phyloP scores from a whole-genome alignment of 2,113 vertebrate species.

The Bubo scandiacus region DNA sequence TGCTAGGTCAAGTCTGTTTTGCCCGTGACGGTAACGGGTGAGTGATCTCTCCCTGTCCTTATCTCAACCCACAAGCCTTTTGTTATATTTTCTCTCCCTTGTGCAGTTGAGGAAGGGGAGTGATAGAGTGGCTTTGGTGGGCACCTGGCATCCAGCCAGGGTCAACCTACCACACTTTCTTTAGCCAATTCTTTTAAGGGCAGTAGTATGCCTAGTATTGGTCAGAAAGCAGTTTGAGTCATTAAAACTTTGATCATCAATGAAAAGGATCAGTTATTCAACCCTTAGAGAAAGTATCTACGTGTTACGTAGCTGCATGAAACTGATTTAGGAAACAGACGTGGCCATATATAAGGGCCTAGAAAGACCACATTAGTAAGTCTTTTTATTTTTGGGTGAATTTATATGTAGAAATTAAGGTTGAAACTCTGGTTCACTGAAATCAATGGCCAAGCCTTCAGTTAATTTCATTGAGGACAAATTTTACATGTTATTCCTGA shows the following conservation, averaged over 20 bases:
- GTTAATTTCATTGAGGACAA: neutral
- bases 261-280: neutral
- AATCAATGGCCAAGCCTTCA: neutral
- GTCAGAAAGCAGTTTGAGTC: neutral
- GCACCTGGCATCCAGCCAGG: no score
- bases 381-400: neutral
- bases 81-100: no score
- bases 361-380: neutral
- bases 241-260: neutral
- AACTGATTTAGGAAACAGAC: neutral
- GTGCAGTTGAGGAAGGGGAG: no score
- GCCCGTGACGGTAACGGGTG: no score
- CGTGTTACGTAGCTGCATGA: neutral
- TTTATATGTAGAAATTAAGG: neutral
- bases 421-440: neutral
- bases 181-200: neutral
- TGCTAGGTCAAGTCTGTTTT: no score
- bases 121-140: no score
- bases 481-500: neutral
- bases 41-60: no score
- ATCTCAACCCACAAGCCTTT: no score
- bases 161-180: neutral
- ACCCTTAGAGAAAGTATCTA: neutral
- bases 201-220: neutral
- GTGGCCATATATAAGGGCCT: neutral